phyloP scores from a whole-genome alignment of 2,797 vertebrate species.

The Catamblyrhynchus diadema region DNA sequence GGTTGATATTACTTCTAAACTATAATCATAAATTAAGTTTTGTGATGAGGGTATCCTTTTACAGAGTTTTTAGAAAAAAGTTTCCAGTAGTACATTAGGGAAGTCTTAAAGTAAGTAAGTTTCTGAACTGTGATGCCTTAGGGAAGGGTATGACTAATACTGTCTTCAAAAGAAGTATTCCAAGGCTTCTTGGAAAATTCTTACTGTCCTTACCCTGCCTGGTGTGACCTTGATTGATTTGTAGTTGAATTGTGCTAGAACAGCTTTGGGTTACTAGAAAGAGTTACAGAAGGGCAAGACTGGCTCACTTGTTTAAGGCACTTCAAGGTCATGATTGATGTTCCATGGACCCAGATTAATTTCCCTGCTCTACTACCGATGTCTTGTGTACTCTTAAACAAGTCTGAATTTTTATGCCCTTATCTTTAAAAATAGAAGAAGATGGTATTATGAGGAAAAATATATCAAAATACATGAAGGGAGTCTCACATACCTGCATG shows the following conservation, averaged over 20 bases:
- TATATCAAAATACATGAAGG: background rate
- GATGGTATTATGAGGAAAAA: background rate
- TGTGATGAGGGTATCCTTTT: background rate
- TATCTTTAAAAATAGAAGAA: background rate
- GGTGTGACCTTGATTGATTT: background rate
- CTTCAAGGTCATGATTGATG: background rate
- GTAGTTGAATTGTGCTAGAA: background rate
- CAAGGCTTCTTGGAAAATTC: background rate
- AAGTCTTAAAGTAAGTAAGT: background rate
- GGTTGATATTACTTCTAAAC: background rate
- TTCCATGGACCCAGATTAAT: background rate
- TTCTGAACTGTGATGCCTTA: background rate
- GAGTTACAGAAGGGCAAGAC: background rate
- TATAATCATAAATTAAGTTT: background rate
- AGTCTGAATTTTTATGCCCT: background rate
- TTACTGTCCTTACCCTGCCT: background rate
- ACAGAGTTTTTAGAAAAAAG: background rate
- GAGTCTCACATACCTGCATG: background rate
- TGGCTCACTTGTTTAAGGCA: background rate
- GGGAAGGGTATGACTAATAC: background rate
- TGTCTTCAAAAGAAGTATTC: background rate
- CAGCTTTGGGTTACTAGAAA: background rate
- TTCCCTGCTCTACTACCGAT: background rate
- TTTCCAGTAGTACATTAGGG: background rate
- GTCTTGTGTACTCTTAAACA: background rate